Conservation (phyloP, 2,888 invertebrate species). For the Eristalis pertinax region DNA sequence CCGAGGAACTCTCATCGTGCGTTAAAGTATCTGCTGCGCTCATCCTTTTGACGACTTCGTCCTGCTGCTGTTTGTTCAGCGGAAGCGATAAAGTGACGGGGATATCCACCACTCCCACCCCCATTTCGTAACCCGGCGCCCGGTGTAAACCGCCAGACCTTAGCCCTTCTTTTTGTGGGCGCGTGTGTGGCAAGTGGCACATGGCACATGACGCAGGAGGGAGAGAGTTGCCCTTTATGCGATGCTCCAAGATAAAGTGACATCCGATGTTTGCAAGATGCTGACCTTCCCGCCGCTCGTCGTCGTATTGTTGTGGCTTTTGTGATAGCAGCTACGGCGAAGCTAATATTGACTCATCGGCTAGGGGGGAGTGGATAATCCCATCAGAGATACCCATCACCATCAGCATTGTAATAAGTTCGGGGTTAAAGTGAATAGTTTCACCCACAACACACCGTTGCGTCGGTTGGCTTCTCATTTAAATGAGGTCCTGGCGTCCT, state of each 20-base stretch:
- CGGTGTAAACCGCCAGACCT: conserved; percentile 13
- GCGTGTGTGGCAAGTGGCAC: too few relatives aligned
- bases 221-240: conserved; percentile 5
- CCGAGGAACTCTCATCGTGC: conserved; percentile 32
- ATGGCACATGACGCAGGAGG: too few relatives aligned
- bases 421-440: conserved; percentile 50
- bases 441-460: conserved; percentile 10
- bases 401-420: conserved; percentile 66
- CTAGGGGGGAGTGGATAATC: conserved; percentile 49
- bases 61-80: background rate
- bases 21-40: conserved; percentile 37
- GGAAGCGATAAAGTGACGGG: conserved; percentile 39
- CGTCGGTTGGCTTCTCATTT: conserved; percentile 46
- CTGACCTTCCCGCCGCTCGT: conserved; percentile 44
- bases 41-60: background rate
- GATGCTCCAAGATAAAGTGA: conserved; percentile 55
- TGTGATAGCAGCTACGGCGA: background rate
- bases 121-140: background rate
- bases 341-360: conserved; percentile 60
- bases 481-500: conserved; percentile 29
- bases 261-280: conserved; percentile 64
- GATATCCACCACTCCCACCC: conserved; percentile 13
- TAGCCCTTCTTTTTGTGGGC: conserved; percentile 46
- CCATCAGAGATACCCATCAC: conserved; percentile 57
- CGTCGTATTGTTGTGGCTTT: conserved; percentile 23